phyloP scores from a whole-genome alignment of 2,888 invertebrate genomes.

The Papilio elwesi region DNA sequence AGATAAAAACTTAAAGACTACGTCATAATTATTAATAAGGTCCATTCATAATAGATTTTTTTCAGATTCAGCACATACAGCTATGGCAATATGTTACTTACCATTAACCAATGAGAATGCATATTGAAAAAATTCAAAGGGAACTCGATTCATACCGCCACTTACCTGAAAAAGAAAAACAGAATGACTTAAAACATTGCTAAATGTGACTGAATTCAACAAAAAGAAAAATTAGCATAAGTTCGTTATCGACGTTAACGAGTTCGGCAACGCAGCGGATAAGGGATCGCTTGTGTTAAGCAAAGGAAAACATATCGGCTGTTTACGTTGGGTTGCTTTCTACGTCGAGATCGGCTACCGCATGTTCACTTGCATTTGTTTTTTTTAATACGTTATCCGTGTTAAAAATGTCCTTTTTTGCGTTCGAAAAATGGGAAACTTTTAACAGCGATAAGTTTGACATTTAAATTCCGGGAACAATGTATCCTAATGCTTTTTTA shows the following conservation, averaged over 20 bases:
- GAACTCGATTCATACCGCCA: slow-evolving; percentile 40
- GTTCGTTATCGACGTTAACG: slow-evolving; percentile 33
- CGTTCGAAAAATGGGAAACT: background rate
- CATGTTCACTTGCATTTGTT: slow-evolving; percentile 20
- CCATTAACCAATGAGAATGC: slow-evolving; percentile 1
- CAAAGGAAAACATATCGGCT: slow-evolving; percentile 36
- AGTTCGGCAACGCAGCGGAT: slow-evolving; percentile 27
- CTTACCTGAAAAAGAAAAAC: slow-evolving; percentile 39
- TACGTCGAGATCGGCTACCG: slow-evolving; percentile 10
- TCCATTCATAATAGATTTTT: background rate
- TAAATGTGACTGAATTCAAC: background rate
- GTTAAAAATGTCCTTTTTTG: slow-evolving; percentile 1
- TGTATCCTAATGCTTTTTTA: background rate
- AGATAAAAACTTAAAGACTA: background rate
- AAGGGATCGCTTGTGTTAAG: slow-evolving; percentile 30
- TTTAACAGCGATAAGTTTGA: slow-evolving; percentile 2
- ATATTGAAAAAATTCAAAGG: slow-evolving; percentile 27
- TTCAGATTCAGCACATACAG: no score
- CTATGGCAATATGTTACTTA: background rate
- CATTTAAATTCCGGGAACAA: background rate
- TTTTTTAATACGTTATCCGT: slow-evolving; percentile 4
- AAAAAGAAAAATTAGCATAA: slow-evolving; percentile 28
- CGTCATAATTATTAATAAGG: background rate
- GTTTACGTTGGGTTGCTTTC: slow-evolving; percentile 1
- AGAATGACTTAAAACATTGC: slow-evolving; percentile 26